Percentiles rank a stretch among this genome's conserved stretches.
phyloP scores from a whole-genome alignment of 2,888 invertebrate genomes.

The Eristalis arbustorum region DNA sequence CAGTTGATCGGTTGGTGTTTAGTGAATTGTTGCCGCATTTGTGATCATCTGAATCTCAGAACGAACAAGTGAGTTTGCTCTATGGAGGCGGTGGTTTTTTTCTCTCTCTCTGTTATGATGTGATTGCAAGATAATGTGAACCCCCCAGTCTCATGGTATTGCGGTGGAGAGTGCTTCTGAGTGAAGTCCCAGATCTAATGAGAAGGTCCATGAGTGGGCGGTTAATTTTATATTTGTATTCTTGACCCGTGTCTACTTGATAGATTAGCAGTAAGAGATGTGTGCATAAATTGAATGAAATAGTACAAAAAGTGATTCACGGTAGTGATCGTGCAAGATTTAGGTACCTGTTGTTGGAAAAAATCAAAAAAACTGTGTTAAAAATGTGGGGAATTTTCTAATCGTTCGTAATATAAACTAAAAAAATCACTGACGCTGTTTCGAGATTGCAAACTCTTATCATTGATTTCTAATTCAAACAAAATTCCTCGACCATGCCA shows the following conservation, averaged over 20 bases:
- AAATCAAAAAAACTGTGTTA: too few species aligned
- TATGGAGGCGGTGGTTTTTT: background rate
- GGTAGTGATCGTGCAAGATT: too few species aligned
- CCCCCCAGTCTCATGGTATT: background rate
- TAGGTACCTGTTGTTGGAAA: too few species aligned
- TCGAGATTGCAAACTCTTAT: background rate
- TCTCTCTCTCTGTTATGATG: background rate
- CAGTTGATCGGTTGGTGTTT: background rate
- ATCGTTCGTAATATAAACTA: too few species aligned
- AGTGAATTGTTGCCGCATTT: background rate
- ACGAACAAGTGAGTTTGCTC: background rate
- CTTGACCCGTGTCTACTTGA: too few species aligned
- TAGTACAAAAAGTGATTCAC: too few species aligned
- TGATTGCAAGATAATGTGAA: background rate
- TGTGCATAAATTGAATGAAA: too few species aligned
- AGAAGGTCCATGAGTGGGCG: too few species aligned
- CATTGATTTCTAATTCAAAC: background rate
- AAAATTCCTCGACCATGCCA: too few species aligned
- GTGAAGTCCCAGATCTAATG: background rate
- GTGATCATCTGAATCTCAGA: background rate
- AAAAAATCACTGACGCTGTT: background rate
- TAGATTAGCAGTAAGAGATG: too few species aligned
- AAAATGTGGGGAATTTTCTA: too few species aligned
- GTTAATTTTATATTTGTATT: too few species aligned
- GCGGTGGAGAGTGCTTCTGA: background rate